Evolutionary conservation across 2,888 invertebrate species (phyloP), one percentile per base, ranked within the genome.

Genomic region (Ypsolopha scabrella): DNA sequence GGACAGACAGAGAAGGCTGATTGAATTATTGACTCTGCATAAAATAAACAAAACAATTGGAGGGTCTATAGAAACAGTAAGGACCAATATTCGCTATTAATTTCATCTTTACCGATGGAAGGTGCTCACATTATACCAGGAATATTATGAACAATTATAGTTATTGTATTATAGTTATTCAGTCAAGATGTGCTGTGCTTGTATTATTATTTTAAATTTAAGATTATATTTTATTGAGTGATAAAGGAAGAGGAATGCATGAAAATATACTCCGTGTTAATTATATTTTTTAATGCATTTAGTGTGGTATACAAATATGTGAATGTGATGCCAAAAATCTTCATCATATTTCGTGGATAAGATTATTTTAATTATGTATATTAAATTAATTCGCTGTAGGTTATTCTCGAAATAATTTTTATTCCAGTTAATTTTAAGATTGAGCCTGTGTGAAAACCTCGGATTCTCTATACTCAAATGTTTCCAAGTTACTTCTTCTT

Each of bases 311-410:
- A 65, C 8, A 37, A 59, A 62, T 24, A 68, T 76, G 80, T 80
- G 75, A 80, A 78, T 77, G 67, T 76, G 72, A 83, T 80, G 78
- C 86, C 83, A 85, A 86, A 86, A 82, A 82, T 24, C 74, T 73
- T 68, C 68, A 70, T 69, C 64, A 59, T 64, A 54, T 58, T 52
- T 53, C 57, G 50, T 64, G 61, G 60, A 61, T 64, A 60, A 65
- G 69, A 67, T 67, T 24, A 24, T 3, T 24, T 24, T 24, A 24
- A 4, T 24, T n/a, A n/a, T n/a, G n/a, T n/a, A n/a, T n/a, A n/a
- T n/a, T 24, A 24, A 24, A 24, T 24, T 24, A 24, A 24, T 24
- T 24, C 24, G 24, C 4, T 24, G 24, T 24, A 24, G 24, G 4
- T 11, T 47, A 37, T 37, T 47, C 43, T 13, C 36, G 37, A 47